Conservation (phyloP, 2,888 invertebrate genomes). For the Eristalis arbustorum region DNA sequence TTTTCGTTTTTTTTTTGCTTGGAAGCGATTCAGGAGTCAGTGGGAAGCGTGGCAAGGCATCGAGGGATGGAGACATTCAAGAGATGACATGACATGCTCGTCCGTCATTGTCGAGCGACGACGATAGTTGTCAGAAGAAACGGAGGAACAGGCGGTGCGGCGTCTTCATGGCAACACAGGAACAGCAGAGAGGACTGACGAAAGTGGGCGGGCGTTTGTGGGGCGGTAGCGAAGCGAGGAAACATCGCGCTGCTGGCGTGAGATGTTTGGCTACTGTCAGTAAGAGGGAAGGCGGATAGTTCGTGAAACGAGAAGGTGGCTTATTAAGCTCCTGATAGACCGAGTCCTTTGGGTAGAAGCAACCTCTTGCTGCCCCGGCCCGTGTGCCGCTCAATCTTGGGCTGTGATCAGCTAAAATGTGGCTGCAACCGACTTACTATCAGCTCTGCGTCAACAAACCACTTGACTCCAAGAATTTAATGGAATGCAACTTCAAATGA, state of each 20-base stretch:
- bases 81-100: not conserved
- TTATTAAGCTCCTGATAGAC: no score
- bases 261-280: not conserved
- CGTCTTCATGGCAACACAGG: not conserved
- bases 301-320: no score
- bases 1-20: not conserved
- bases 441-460: not conserved
- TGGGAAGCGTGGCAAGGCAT: not conserved
- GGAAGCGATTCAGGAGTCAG: not conserved
- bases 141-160: not conserved
- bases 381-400: no score
- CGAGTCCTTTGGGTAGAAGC: no score
- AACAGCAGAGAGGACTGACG: not conserved
- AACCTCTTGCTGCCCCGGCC: no score
- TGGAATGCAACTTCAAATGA: not conserved
- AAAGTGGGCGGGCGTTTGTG: not conserved
- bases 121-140: not conserved
- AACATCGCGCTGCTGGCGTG: not conserved
- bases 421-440: not conserved
- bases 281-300: no score
- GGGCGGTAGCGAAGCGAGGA: not conserved
- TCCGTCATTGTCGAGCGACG: not conserved
- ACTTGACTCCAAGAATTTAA: not conserved
- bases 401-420: no score
- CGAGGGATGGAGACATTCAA: not conserved